Evolutionary conservation across 2,888 invertebrate genomes (phyloP).

Genomic region (Eilema griseolum): DNA sequence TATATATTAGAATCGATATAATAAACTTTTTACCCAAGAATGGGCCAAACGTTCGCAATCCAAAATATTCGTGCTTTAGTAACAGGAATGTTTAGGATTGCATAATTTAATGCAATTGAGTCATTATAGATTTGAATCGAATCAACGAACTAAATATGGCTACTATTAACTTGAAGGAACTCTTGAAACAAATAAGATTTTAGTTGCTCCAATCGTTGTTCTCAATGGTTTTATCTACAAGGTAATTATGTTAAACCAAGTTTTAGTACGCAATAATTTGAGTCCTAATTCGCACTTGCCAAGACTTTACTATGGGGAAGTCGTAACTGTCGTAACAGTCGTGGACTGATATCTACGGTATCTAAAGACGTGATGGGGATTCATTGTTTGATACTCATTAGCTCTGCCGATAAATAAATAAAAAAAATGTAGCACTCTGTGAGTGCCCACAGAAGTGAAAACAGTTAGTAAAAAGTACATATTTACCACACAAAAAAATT

Average conservation of each 20-base stretch:
- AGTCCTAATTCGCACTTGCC: constrained; percentile 2
- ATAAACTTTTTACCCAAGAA: too few relatives aligned
- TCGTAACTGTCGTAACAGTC: background rate
- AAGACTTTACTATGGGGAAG: background rate
- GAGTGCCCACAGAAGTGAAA: too few relatives aligned
- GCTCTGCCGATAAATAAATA: too few relatives aligned
- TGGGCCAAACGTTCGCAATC: too few relatives aligned
- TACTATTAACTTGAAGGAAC: background rate
- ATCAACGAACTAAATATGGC: background rate
- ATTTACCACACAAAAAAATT: too few relatives aligned
- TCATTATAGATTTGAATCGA: background rate
- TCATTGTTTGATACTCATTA: background rate
- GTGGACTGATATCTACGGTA: background rate
- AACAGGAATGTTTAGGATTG: too few relatives aligned
- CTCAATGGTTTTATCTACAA: background rate
- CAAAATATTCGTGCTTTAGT: too few relatives aligned
- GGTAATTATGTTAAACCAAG: constrained; percentile 3
- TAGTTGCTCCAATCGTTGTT: background rate
- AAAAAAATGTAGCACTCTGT: too few relatives aligned
- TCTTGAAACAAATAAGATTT: background rate
- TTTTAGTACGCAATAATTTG: background rate
- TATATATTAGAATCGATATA: too few relatives aligned
- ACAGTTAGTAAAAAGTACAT: too few relatives aligned
- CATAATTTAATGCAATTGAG: background rate
- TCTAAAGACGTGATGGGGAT: background rate